A percentile compares a stretch with the other conserved stretches of the same genome.
phyloP scores from a whole-genome alignment of 2,888 invertebrate species.

The Beris chalybata region DNA sequence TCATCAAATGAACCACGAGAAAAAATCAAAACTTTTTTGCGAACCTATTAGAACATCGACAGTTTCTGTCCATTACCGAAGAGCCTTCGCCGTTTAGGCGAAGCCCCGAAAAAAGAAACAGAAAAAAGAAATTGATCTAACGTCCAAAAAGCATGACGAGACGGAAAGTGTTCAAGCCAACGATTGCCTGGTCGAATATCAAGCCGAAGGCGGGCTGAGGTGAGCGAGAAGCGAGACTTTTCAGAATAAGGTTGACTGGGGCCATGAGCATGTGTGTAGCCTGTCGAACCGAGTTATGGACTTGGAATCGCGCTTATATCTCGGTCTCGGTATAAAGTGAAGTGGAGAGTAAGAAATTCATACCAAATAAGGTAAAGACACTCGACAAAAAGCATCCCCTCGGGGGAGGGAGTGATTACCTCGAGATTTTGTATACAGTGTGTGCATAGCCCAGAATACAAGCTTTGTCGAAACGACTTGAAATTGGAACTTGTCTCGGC shows the following conservation, averaged over 20 bases:
- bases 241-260: neutral
- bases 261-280: conserved; percentile 15
- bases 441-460: too few species aligned
- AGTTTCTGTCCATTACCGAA: neutral
- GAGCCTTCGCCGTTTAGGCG: neutral
- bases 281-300: conserved; percentile 2
- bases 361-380: conserved; percentile 29
- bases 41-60: conserved; percentile 5
- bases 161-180: neutral
- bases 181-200: neutral
- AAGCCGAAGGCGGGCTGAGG: neutral
- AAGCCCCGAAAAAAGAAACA: conserved; percentile 7
- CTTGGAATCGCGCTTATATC: neutral
- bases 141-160: conserved; percentile 15
- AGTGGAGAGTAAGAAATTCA: conserved; percentile 14
- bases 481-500: too few species aligned
- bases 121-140: neutral
- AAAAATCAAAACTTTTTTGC: neutral
- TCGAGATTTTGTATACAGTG: too few species aligned
- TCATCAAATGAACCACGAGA: conserved; percentile 4
- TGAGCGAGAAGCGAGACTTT: neutral
- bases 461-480: too few species aligned
- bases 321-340: conserved; percentile 2
- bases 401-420: neutral
- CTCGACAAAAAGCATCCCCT: conserved; percentile 2